Base-by-base conservation (phyloP, 2,113 vertebrate species). In the Trichechus manatus region DNA sequence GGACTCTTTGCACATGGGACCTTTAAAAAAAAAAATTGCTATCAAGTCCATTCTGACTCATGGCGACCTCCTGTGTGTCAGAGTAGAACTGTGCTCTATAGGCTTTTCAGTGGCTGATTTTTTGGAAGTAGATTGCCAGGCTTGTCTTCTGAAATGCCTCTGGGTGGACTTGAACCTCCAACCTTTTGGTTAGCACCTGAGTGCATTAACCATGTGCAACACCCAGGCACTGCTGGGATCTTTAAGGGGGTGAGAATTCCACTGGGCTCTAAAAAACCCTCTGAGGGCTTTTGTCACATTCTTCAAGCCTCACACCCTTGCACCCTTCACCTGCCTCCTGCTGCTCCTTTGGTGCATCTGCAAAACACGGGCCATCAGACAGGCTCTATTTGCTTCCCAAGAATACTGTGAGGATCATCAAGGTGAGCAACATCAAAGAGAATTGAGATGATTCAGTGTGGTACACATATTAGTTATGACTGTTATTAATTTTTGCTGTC, bases 231-330 rank as follows among this genome's bases (percentile, higher is more conserved):
- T 44, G 20, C 7, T 36, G 70, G 15, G 3, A 61, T 8, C 13
- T 70, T 59, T 68, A 87, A 79, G 66, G 0, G 9, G 23, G 23
- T 68, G 36, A 81, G 27, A 50, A 53, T 75, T 79, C 15, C 22
- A 25, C 1, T 2, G 15, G 29, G 22, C 9, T 14, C 3, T 68
- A 25, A 74, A 39, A 74, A 3, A 33, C 1, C 0, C 29, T 59
- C 80, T 3, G 17, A n/a, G 33, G 39, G 29, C n/a, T 53, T 56
- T 39, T 42, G 31, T 33, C 75, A 15, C 15, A n/a, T 11, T n/a
- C 17, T 27, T 53, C 13, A 84, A 56, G 3, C 27, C 10, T 93
- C 19, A 36, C 8, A 31, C 11, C 17, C 29, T 56, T 70, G 7
- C 36, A 47, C 29, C 20, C 22, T 66, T 72, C 89, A 42, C n/a